Conservation (phyloP, 1,140 invertebrate genomes). For the Doryteuthis pealeii region DNA sequence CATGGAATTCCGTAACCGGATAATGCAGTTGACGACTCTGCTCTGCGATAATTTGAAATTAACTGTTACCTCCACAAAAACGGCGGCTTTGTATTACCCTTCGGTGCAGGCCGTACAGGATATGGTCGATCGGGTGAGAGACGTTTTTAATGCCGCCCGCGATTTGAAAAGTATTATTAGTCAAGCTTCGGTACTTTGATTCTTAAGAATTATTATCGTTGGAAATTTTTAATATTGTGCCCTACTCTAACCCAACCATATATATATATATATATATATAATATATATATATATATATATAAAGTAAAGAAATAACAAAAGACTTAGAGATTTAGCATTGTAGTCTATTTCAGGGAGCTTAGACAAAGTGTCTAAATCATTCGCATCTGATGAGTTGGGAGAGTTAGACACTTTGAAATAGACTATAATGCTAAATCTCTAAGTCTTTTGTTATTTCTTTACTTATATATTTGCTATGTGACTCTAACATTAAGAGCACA, state of each 20-base stretch:
- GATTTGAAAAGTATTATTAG: slow-evolving; percentile 72
- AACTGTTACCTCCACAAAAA: slow-evolving; percentile 85
- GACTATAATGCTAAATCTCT: too few species aligned
- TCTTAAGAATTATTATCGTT: background rate
- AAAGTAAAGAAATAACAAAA: background rate
- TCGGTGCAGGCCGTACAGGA: slow-evolving; percentile 86
- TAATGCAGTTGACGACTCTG: slow-evolving; percentile 78
- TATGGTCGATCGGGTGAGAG: slow-evolving; percentile 88
- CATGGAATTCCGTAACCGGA: slow-evolving; percentile 69
- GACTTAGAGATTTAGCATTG: background rate
- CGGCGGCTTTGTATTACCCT: slow-evolving; percentile 86
- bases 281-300: background rate
- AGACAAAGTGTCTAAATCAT: too few species aligned
- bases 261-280: background rate
- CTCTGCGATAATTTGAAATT: slow-evolving; percentile 81
- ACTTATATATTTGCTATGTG: too few species aligned
- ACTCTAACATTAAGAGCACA: too few species aligned
- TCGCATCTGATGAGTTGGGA: too few species aligned
- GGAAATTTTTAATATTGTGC: too few species aligned
- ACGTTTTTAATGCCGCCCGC: slow-evolving; percentile 76
- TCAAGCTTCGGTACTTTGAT: slow-evolving; percentile 42
- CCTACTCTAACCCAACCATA: too few species aligned
- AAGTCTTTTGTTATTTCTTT: too few species aligned
- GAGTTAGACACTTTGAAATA: too few species aligned
- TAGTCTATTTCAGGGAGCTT: too few species aligned